These are phyloP conservation scores for Ectropis grisescens DNA, from an alignment of 1,140 invertebrate species.

Conservation along the genomic window DNA sequence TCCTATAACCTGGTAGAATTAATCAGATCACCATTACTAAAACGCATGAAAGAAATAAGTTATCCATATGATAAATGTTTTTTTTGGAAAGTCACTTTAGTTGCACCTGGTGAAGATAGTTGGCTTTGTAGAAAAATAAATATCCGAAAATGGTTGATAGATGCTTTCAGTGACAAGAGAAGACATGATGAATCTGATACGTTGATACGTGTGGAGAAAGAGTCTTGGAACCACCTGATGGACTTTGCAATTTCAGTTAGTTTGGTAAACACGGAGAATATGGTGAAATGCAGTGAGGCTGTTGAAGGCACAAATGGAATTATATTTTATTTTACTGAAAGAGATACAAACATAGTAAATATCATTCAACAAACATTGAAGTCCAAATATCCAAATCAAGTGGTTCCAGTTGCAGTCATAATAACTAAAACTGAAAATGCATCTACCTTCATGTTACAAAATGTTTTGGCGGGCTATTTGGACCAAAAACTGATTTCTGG, in stretches of 20 bases:
- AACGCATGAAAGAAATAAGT: slow-evolving; percentile 59
- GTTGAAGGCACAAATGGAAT: slow-evolving; percentile 57
- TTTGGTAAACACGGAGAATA: slow-evolving; percentile 30
- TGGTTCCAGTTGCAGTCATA: slow-evolving; percentile 48
- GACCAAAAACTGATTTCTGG: slow-evolving; percentile 38
- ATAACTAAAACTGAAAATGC: slow-evolving; percentile 21
- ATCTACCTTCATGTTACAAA: slow-evolving; percentile 19
- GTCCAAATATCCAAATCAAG: slow-evolving; percentile 50
- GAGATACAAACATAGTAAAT: slow-evolving; percentile 32
- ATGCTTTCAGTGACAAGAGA: slow-evolving; percentile 43
- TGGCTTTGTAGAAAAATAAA: slow-evolving; percentile 44
- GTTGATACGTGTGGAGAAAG: slow-evolving; percentile 49
- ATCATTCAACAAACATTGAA: slow-evolving; percentile 56
- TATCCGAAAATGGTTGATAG: slow-evolving; percentile 43
- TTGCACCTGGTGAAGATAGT: slow-evolving; percentile 64
- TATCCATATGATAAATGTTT: slow-evolving; percentile 67
- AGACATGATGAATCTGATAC: slow-evolving; percentile 29
- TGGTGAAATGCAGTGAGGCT: slow-evolving; percentile 31
- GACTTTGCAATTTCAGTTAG: slow-evolving; percentile 57
- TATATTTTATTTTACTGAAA: slow-evolving; percentile 45
- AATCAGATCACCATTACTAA: slow-evolving; percentile 56
- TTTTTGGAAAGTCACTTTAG: slow-evolving; percentile 79
- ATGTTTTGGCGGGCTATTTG: slow-evolving; percentile 23
- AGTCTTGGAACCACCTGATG: slow-evolving; percentile 62
- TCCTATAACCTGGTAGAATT: slow-evolving; percentile 63